Base-by-base conservation (phyloP, 1,140 invertebrate species). In the Zaprionus gabonicus region DNA sequence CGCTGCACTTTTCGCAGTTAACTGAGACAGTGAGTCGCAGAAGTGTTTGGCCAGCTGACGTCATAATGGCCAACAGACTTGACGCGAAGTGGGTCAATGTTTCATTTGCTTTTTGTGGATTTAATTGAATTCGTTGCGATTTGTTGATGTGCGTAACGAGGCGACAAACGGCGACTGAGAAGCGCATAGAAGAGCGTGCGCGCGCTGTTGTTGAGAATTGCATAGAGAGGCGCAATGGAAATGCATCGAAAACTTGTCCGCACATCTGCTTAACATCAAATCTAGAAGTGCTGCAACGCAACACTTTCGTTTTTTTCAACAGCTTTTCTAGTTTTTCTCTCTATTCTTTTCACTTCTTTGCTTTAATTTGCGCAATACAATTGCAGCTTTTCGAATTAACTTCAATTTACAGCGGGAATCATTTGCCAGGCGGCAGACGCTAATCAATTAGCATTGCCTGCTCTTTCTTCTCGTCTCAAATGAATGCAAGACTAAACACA, bases 331-430 rank as follows among this genome's bases (percentile, higher is more conserved):
- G 2, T 6, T 23, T 15, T 59, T 41, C 28, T 59, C 20, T 36
- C 9, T 2, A 23, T 27, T 63, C 17, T 27, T 34, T 17, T 55
- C 20, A 15, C 34, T 46, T 34, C 60, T 41, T 28, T 20, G 13
- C 38, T 41, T 10, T 34, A 31, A 71, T 79, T 77, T 82, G 71
- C 74, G 78, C 83, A 85, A 81, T 78, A 62, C 80, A 83, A 80
- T 84, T 84, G 68, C 70, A 78, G 70, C 74, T 74, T 81, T n/a
- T 76, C 65, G 74, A 88, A 84, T 87, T 83, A 88, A 84, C 81
- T 87, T 87, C 81, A 87, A 88, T 87, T 87, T 78, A 86, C 83
- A 78, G 58, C 60, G 49, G 38, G 73, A 53, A 46, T 25, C 62
- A 51, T 60, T 65, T 59, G 68, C 60, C 59, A 57, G 31, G 28